A percentile compares a stretch with the other conserved stretches of the same genome.
Evolutionary conservation across 2,113 vertebrate genomes (phyloP).

Genomic region (Gymnarchus niloticus): DNA sequence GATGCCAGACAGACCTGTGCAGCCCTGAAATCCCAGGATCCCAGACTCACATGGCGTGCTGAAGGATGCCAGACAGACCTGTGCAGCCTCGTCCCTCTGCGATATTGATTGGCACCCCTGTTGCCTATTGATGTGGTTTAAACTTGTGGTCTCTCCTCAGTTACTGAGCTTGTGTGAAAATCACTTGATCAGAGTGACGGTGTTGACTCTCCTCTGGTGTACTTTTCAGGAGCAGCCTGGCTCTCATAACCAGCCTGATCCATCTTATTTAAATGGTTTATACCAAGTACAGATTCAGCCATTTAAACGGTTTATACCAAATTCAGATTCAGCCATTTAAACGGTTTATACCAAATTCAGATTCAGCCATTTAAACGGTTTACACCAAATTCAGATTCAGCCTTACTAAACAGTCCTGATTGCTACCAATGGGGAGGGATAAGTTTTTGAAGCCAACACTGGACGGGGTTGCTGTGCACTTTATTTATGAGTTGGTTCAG

Average conservation of each 20-base stretch:
- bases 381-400: not conserved
- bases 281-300: not conserved
- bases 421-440: not conserved
- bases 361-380: no score
- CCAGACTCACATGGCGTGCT: not conserved
- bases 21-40: not conserved
- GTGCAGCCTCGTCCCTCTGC: not conserved
- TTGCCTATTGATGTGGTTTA: not conserved
- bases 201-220: not conserved
- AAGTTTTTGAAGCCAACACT: not conserved
- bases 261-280: not conserved
- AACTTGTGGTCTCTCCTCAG: not conserved
- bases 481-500: not conserved
- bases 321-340: no score
- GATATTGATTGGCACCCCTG: not conserved
- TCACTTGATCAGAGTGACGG: not conserved
- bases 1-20: no score
- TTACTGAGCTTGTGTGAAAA: not conserved
- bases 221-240: not conserved
- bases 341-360: not conserved
- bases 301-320: not conserved
- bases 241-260: not conserved
- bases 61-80: not conserved
- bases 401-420: not conserved
- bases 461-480: not conserved